Evolutionary conservation across 2,113 vertebrate genomes (phyloP), one percentile per base, ranked within the genome.

Genomic region (Coptodon bakossiorum): DNA sequence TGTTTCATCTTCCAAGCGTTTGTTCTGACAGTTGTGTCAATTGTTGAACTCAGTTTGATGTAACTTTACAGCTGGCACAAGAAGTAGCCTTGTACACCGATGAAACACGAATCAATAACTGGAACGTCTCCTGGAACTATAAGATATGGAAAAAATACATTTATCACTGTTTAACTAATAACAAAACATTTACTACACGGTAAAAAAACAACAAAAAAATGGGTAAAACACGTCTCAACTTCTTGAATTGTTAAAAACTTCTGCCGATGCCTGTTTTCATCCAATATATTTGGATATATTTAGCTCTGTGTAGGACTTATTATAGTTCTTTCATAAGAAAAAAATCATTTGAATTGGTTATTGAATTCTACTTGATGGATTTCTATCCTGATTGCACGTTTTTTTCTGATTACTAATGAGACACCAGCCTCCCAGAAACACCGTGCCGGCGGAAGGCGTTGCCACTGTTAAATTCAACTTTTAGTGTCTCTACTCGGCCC

Each of bases 101-200:
- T 86, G 86, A 89, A 92, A 93, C 40, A 81, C 80, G 83, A 92
- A 90, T 94, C 90, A 90, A 94, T 94, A 89, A 71, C 22, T 85
- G 80, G 76, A 87, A 29, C 10, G 2, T 73, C 71, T 89, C 84
- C 80, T 57, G 24, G 85, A 80, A 45, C 36, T 36, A n/a, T n/a
- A 86, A 56, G 27, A 66, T 82, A 45, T 11, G 14, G 5, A 50
- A 29, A 54, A 89, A 86, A 83, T 83, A 89, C 38, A 89, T 61
- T 13, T 6, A 90, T 53, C 19, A 10, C n/a, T 48, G 45, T 59
- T 78, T 78, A 83, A 85, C 52, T 9, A 38, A 56, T 22, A 79
- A 50, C 27, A 54, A 82, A 82, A 85, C 9, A 36, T 81, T 63
- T 79, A 45, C 53, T 34, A 17, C 31, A 13, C 48, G 5, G 31